phyloP scores from a whole-genome alignment of 92 coral and sea anemone genomes.

The Micromussa lordhowensis region DNA sequence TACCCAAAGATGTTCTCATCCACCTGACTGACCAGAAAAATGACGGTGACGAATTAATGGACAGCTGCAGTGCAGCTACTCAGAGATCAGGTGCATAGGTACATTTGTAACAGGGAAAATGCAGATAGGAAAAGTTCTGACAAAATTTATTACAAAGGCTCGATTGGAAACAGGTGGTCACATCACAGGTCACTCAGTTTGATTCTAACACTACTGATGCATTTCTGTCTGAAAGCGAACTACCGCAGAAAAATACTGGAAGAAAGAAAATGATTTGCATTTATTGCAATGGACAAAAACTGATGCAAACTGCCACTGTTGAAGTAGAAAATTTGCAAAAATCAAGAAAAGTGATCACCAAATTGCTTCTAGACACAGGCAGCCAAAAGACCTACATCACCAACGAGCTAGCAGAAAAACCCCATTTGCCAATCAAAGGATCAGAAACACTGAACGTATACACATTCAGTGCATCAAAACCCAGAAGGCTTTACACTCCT shows the following conservation, averaged over 20 bases:
- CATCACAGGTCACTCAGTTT: constrained; percentile 3
- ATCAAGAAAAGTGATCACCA: constrained; percentile 21
- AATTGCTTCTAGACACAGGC: constrained; percentile 65
- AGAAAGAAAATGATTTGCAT: background rate
- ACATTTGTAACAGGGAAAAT: constrained; percentile 1
- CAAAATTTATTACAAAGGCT: background rate
- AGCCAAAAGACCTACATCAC: constrained; percentile 68
- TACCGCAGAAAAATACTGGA: background rate
- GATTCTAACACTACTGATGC: background rate
- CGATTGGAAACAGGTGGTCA: background rate
- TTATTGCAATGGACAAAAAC: constrained; percentile 22
- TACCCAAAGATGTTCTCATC: too few relatives aligned
- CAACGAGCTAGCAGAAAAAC: constrained; percentile 25
- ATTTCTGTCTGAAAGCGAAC: too few relatives aligned
- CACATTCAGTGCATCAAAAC: constrained; percentile 59
- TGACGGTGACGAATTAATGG: background rate
- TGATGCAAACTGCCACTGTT: constrained; percentile 59
- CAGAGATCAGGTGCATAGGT: constrained; percentile 5
- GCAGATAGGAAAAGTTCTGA: background rate
- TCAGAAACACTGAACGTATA: constrained; percentile 58
- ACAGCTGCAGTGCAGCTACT: background rate
- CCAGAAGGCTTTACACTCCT: constrained; percentile 35
- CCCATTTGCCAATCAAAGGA: constrained; percentile 35
- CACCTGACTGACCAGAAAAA: background rate
- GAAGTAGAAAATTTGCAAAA: constrained; percentile 21